Evolutionary conservation across 2,113 vertebrate species (phyloP).

Genomic region (Neoarius graeffei): DNA sequence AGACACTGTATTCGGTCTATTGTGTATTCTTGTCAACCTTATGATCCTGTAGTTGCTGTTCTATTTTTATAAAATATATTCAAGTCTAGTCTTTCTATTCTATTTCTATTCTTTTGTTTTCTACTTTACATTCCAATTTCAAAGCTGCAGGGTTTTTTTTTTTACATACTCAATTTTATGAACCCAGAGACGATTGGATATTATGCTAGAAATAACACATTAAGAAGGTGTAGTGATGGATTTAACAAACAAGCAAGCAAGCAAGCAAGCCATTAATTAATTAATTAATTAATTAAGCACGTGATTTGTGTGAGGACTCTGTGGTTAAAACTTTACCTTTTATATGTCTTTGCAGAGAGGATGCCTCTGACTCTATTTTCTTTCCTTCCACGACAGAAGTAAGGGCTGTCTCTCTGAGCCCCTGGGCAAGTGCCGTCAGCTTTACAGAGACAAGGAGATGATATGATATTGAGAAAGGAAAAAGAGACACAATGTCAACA

Average conservation of each 20-base stretch:
- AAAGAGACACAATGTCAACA: slow-evolving; percentile 21
- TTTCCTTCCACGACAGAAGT: slow-evolving; percentile 73
- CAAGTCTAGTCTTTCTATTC: not conserved
- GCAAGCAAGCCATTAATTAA: no score
- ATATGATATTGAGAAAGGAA: not conserved
- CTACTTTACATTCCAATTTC: not conserved
- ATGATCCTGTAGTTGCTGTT: not conserved
- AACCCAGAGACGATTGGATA: not conserved
- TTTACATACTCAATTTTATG: not conserved
- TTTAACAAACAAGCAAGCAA: no score
- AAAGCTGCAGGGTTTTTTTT: not conserved
- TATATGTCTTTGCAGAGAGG: slow-evolving; percentile 73
- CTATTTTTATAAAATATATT: not conserved
- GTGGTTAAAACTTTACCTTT: slow-evolving; percentile 69
- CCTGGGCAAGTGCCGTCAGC: slow-evolving; percentile 66
- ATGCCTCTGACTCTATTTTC: slow-evolving; percentile 65
- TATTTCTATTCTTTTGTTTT: not conserved
- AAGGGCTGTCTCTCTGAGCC: slow-evolving; percentile 65
- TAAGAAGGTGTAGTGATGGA: not conserved
- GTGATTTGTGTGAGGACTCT: not conserved
- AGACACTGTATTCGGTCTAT: not conserved
- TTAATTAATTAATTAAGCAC: no score
- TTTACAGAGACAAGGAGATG: slow-evolving; percentile 46
- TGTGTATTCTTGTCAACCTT: not conserved
- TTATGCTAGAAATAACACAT: not conserved